Conservation (phyloP, 2,888 invertebrate genomes). For the Ganaspis brasiliensis region DNA sequence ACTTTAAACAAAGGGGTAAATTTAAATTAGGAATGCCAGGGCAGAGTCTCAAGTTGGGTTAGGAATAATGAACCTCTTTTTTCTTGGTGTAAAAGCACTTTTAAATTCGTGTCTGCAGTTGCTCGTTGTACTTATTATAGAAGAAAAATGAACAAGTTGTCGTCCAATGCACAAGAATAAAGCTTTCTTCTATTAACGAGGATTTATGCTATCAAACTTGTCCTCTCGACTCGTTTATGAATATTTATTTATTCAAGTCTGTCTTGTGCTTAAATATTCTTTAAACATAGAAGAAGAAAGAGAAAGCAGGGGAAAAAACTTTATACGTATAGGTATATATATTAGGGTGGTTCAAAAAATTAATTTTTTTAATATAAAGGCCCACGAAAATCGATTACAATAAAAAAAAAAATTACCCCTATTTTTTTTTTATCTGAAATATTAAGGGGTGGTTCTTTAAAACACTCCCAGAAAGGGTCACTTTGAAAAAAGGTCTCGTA, state of each 20-base stretch:
- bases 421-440: no score
- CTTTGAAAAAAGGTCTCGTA: no score
- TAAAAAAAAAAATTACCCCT: no score
- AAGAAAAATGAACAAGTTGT: neutral
- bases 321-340: no score
- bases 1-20: neutral
- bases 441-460: no score
- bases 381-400: no score
- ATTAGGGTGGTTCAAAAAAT: no score
- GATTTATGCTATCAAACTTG: neutral
- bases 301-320: neutral
- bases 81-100: neutral
- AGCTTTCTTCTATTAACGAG: neutral
- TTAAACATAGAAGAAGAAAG: neutral
- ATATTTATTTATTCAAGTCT: slow-evolving; percentile 8
- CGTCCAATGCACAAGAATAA: neutral
- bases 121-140: neutral
- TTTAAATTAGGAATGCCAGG: slow-evolving; percentile 1
- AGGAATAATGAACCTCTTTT: neutral
- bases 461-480: no score
- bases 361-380: no score
- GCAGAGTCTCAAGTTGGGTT: neutral
- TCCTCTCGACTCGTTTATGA: neutral
- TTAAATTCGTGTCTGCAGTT: neutral
- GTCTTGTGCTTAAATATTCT: neutral